These are phyloP conservation scores for Atta cephalotes DNA, from an alignment of 1,140 invertebrate genomes.

Conservation along the genomic window DNA sequence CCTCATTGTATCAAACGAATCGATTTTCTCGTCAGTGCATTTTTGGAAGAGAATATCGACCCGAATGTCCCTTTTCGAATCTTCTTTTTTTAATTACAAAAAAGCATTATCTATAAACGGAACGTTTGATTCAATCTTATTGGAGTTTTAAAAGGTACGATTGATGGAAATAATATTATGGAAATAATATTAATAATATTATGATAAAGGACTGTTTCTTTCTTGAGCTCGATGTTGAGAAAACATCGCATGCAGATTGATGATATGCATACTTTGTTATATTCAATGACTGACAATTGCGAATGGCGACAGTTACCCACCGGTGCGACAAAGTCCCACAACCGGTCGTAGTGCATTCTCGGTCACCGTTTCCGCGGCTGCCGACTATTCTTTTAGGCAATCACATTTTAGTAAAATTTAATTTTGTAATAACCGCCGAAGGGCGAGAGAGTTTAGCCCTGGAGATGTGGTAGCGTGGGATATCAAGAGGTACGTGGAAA, in stretches of 20 bases:
- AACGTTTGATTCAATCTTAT: not conserved
- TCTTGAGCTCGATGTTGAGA: not conserved
- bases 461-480: slow-evolving; percentile 52
- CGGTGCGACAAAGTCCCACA: slow-evolving; percentile 12
- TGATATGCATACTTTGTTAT: slow-evolving; percentile 38
- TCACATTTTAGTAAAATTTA: slow-evolving; percentile 80
- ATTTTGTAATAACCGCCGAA: slow-evolving; percentile 69
- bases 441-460: slow-evolving; percentile 18
- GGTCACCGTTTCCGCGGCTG: slow-evolving; percentile 61
- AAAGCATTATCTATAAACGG: not conserved
- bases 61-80: not conserved
- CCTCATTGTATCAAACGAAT: not conserved
- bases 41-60: not conserved
- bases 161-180: not conserved
- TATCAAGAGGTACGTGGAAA: slow-evolving; percentile 66
- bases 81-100: not conserved
- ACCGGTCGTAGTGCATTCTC: slow-evolving; percentile 71
- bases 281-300: slow-evolving; percentile 26
- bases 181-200: not conserved
- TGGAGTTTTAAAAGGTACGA: not conserved
- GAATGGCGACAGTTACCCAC: slow-evolving; percentile 45
- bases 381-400: slow-evolving; percentile 77
- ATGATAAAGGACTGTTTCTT: not conserved
- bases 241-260: not conserved
- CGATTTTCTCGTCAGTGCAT: not conserved